Evolutionary conservation across 2,797 vertebrate species (phyloP), one percentile per base, ranked within the genome.

Genomic region (Dipus sagitta): DNA sequence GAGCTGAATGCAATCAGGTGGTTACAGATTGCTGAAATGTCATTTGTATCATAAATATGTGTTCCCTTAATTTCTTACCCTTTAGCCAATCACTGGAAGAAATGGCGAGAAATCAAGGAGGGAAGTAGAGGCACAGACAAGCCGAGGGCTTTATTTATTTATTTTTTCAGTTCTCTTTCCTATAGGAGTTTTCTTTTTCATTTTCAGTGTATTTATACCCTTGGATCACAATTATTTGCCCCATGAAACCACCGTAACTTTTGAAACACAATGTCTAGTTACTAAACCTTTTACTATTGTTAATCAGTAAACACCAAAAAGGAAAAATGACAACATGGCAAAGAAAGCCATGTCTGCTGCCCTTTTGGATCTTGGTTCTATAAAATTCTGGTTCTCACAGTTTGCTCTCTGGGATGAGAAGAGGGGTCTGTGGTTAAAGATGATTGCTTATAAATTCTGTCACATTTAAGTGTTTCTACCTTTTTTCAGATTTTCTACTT

Each of bases 401-500:
- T 47, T 13, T 42, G 47, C 47, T 47, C 5, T 47, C 47, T 47
- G 47, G 11, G 47, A 47, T 47, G 47, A 7, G 47, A 47, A 47
- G 47, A 47, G 11, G 11, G 47, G 47, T 47, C 47, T 47, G 47
- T 47, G 6, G 47, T 47, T 38, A 38, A 38, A 38, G 2, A 10
- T 9, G 7, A 47, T 47, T 47, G 47, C 47, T 47, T 68, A 68
- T 28, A 13, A 6, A 54, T 1, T 78, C 20, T 83, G 10, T 82
- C 70, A 62, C 77, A 20, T 90, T 77, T 20, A 72, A 68, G 13
- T 21, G 47, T 92, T 82, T 88, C 17, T 1, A 38, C 42, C 24
- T 64, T 91, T 88, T 42, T 89, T 75, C 1, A 79, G 24, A 0
- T 83, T 87, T 95, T 65, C 70, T 84, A 72, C 10, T 76, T 92